phyloP scores from a whole-genome alignment of 2,888 invertebrate species.

The Lutraria lutraria region DNA sequence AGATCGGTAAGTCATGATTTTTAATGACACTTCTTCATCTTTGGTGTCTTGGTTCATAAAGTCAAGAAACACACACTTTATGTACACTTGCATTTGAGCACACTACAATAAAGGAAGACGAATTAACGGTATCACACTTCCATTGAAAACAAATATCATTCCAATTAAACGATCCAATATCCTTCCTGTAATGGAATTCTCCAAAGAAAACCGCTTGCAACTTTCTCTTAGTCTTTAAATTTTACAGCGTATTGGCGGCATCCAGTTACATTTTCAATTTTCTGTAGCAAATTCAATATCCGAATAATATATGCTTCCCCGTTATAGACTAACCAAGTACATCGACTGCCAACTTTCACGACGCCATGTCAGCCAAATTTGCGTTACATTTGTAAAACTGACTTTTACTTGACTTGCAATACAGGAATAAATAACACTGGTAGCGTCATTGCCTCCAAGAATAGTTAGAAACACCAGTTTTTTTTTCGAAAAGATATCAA shows the following conservation, averaged over 20 bases:
- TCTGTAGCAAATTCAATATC: not conserved
- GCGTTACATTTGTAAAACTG: constrained; percentile 15
- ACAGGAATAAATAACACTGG: not conserved
- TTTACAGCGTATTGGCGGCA: constrained; percentile 6
- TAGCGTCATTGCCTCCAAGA: not conserved
- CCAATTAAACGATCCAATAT: constrained; percentile 1
- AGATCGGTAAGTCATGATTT: constrained; percentile 67
- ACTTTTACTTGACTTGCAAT: not conserved
- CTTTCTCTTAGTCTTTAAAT: not conserved
- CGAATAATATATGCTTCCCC: not conserved
- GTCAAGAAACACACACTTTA: constrained; percentile 46
- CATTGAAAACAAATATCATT: not conserved
- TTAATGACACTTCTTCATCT: constrained; percentile 32
- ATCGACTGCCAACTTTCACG: constrained; percentile 14
- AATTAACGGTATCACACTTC: constrained; percentile 6
- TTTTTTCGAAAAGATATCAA: constrained; percentile 16
- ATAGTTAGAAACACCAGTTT: not conserved
- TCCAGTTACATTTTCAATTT: constrained; percentile 14
- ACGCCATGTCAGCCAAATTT: constrained; percentile 25
- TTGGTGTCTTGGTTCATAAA: constrained; percentile 31
- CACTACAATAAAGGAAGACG: not conserved
- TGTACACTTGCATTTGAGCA: constrained; percentile 42
- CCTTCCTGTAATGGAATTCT: not conserved
- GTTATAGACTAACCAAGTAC: not conserved
- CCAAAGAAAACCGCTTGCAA: not conserved